Percentiles rank a stretch among this genome's conserved stretches.
Evolutionary conservation across 2,797 vertebrate genomes (phyloP).

Genomic region (Cottoperca gobio): DNA sequence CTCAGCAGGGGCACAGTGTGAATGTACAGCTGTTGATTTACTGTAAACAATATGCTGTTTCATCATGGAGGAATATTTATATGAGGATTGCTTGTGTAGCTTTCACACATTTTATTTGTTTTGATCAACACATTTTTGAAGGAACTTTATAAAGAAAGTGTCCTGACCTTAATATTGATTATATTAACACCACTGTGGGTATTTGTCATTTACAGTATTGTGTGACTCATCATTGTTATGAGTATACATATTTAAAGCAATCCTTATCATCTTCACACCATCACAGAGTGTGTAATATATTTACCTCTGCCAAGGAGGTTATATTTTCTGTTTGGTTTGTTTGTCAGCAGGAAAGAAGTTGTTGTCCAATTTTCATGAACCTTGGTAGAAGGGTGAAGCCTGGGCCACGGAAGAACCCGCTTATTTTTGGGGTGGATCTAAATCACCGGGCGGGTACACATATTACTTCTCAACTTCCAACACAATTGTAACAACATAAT

Average conservation of each 20-base stretch:
- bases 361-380: too few relatives aligned
- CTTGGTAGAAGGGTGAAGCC: too few relatives aligned
- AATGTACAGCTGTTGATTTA: neutral
- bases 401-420: too few relatives aligned
- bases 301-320: too few relatives aligned
- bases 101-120: constrained; percentile 11
- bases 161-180: neutral
- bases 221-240: neutral
- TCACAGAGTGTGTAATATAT: neutral
- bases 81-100: neutral
- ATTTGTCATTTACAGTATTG: neutral
- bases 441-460: too few relatives aligned
- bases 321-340: too few relatives aligned
- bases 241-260: neutral
- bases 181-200: neutral
- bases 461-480: neutral
- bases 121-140: constrained; percentile 5
- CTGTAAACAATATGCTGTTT: neutral
- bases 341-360: too few relatives aligned
- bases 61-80: neutral
- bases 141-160: neutral
- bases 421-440: too few relatives aligned
- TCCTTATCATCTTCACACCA: neutral
- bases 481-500: neutral
- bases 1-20: neutral